Conservation (phyloP, 1,140 invertebrate genomes). For the Parasteatoda tepidariorum region DNA sequence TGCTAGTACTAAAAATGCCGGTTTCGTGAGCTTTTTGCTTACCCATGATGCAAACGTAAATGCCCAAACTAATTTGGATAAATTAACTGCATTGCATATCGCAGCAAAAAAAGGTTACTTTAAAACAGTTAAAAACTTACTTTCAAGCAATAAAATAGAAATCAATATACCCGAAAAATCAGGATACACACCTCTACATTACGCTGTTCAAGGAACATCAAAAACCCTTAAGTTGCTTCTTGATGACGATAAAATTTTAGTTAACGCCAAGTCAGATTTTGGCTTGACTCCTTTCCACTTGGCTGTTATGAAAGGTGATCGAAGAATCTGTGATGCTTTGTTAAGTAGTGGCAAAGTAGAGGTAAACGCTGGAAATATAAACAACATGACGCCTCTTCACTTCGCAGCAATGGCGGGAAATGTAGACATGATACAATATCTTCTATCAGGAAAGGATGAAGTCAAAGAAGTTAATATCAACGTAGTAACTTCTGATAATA, state of each 20-base stretch:
- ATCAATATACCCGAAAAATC: background rate
- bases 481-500: background rate
- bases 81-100: background rate
- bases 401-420: background rate
- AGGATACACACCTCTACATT: slow-evolving; percentile 6
- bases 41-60: background rate
- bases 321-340: background rate
- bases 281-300: slow-evolving; percentile 1
- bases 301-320: background rate
- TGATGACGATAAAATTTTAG: background rate
- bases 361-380: background rate
- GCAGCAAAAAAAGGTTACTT: background rate
- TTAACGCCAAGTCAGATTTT: background rate
- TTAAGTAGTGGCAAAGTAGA: background rate
- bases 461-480: background rate
- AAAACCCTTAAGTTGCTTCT: background rate
- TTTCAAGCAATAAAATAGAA: background rate
- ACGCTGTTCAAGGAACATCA: background rate
- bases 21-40: background rate
- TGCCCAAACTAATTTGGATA: background rate
- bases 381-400: background rate
- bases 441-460: background rate
- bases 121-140: background rate
- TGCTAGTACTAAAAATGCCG: background rate
- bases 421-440: background rate